These are phyloP conservation scores for Diaphora mendica DNA, from an alignment of 2,888 invertebrate genomes.

Conservation along the genomic window DNA sequence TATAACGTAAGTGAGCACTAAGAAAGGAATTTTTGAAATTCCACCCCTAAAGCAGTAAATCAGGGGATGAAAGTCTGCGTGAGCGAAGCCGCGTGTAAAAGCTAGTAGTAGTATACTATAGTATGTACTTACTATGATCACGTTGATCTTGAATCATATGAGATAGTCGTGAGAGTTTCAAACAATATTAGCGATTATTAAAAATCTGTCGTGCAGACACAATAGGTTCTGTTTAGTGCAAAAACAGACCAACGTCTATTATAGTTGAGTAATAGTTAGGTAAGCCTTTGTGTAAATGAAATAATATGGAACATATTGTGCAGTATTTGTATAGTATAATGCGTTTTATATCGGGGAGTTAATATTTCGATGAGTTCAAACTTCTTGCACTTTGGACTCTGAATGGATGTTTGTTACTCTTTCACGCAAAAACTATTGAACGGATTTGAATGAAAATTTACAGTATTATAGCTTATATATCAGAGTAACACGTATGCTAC, in stretches of 20 bases:
- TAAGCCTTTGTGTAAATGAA: conserved; percentile 4
- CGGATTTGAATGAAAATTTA: too few relatives aligned
- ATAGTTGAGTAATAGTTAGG: conserved; percentile 1
- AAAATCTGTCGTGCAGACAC: neutral
- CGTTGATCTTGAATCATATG: neutral
- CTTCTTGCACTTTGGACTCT: too few relatives aligned
- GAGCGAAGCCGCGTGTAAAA: too few relatives aligned
- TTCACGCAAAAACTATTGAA: too few relatives aligned
- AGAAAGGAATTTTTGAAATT: too few relatives aligned
- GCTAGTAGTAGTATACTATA: neutral
- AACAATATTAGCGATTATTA: neutral
- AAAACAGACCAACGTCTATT: neutral
- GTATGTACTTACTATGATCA: neutral
- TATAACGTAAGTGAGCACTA: too few relatives aligned
- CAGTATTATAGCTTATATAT: too few relatives aligned
- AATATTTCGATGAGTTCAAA: too few relatives aligned
- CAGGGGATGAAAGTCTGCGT: too few relatives aligned
- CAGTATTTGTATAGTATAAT: neutral
- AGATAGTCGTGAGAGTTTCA: conserved; percentile 6
- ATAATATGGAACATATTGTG: conserved; percentile 1
- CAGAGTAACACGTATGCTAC: too few relatives aligned
- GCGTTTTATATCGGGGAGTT: neutral
- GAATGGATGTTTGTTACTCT: too few relatives aligned
- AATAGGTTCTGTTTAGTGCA: neutral
- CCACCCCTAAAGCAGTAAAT: too few relatives aligned